Base-by-base conservation (phyloP, 2,888 invertebrate species). In the Malacosoma neustria region DNA sequence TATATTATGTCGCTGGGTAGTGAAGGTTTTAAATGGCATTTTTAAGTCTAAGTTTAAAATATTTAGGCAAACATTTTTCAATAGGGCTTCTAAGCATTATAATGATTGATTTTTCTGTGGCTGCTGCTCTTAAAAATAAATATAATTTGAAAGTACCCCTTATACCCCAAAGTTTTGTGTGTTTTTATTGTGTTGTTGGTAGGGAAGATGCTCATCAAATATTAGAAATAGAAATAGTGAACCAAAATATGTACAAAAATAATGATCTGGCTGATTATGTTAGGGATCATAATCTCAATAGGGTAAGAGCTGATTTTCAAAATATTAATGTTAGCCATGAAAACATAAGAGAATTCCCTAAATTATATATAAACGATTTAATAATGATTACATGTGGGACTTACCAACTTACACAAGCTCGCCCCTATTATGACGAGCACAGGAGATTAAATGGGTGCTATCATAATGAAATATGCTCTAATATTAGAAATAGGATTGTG, bases 381-480 rank as follows among this genome's bases (percentile, higher is more conserved):
- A 33, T 38, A 22, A 22, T 41, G n/a, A 29, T 46, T 7, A 33
- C 41, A n/a, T 29, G 39, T 13, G 45, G 40, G 7, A 37, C 41
- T 11, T 43, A 43, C 22, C 44, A 45, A 33, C 34, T 42, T 9
- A 40, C 37, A 29, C 38, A 36, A 12, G 45, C 45, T n/a, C 37
- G 40, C 13, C 40, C 42, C 2, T 45, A 45, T 35, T 40, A 30
- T 35, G 42, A 40, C 3, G 41, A 45, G 13, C 42, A 45, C 33
- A 14, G 42, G 9, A 30, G 34, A 32, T 34, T n/a, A 35, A 35
- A 43, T 40, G 46, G 43, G n/a, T 29, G 15, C n/a, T 46, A 41
- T 34, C n/a, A n/a, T 4, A 39, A 43, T 29, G 41, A 46, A 40
- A 38, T 43, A 14, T 46, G 40, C n/a, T n/a, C n/a, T n/a, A n/a